A percentile compares a stretch with the other conserved stretches of the same genome.
Evolutionary conservation across 1,140 invertebrate species (phyloP).

Genomic region (Triops longicaudatus): DNA sequence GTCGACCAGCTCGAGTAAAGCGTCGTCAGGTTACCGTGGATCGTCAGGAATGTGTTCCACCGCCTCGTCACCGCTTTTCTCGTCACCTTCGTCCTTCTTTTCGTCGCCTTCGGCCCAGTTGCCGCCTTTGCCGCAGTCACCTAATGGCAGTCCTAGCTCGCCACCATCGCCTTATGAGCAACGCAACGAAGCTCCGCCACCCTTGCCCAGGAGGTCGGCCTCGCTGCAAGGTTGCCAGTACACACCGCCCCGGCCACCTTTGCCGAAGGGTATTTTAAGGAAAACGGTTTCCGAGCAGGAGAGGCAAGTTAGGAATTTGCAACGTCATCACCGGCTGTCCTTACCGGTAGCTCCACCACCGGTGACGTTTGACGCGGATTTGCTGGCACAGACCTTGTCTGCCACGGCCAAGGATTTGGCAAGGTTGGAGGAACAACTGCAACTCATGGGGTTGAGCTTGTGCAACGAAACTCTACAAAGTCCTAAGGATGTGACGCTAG

Average conservation of each 20-base stretch:
- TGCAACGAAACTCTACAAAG: constrained; percentile 28
- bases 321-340: constrained; percentile 13
- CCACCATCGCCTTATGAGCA: constrained; percentile 11
- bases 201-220: constrained; percentile 53
- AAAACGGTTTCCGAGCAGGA: constrained; percentile 36
- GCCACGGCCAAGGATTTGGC: constrained; percentile 10
- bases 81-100: constrained; percentile 15
- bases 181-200: constrained; percentile 40
- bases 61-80: constrained; percentile 46
- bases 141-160: constrained; percentile 17
- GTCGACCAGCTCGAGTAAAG: constrained; percentile 47
- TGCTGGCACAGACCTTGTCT: constrained; percentile 3
- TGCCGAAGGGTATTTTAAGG: constrained; percentile 60
- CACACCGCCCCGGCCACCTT: constrained; percentile 57
- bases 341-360: neutral
- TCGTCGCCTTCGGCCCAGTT: neutral
- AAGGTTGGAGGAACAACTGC: neutral
- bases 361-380: neutral
- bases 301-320: constrained; percentile 31
- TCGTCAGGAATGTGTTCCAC: constrained; percentile 67
- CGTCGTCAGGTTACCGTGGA: constrained; percentile 72
- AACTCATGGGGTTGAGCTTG: constrained; percentile 18
- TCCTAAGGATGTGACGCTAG: constrained; percentile 31
- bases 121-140: neutral
- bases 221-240: constrained; percentile 49